phyloP scores from a whole-genome alignment of 2,888 invertebrate genomes.

The Hipparchia sbordonii region DNA sequence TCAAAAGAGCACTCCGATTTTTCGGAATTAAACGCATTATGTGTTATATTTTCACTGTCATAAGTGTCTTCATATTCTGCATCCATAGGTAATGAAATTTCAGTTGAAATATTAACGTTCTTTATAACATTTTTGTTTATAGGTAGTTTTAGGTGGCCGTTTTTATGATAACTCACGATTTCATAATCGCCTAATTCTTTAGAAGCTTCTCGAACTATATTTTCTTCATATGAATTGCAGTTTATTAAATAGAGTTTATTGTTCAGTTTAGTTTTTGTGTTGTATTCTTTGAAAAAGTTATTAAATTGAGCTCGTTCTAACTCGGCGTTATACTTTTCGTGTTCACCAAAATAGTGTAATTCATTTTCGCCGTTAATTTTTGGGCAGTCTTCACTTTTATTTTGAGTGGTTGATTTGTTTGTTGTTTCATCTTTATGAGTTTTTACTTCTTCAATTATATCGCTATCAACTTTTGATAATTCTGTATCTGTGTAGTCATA shows the following conservation, averaged over 20 bases:
- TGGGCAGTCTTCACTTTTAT: conserved; percentile 26
- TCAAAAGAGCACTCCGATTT: conserved; percentile 77
- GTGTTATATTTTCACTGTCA: conserved; percentile 26
- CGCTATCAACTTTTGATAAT: conserved; percentile 1
- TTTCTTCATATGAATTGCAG: conserved; percentile 69
- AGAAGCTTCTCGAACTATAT: conserved; percentile 61
- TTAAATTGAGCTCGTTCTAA: conserved; percentile 59
- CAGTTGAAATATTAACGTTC: conserved; percentile 59
- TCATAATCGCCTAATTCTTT: conserved; percentile 60
- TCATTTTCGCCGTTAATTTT: conserved; percentile 44
- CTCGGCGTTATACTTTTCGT: conserved; percentile 67
- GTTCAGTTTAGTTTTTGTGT: conserved; percentile 42
- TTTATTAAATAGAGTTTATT: conserved; percentile 67
- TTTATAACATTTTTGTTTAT: conserved; percentile 58
- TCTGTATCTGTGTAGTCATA: conserved; percentile 4
- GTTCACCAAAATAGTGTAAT: conserved; percentile 65
- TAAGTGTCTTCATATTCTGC: conserved; percentile 41
- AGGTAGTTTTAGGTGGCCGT: conserved; percentile 63
- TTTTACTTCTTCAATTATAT: not conserved
- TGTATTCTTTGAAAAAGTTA: conserved; percentile 57
- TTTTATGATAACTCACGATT: conserved; percentile 67
- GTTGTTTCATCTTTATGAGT: conserved; percentile 2
- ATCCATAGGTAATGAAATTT: conserved; percentile 64
- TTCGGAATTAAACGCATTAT: conserved; percentile 63
- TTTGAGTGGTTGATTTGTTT: conserved; percentile 48